Conservation (phyloP, 2,113 vertebrate species). For the Brevimyrus niger region DNA sequence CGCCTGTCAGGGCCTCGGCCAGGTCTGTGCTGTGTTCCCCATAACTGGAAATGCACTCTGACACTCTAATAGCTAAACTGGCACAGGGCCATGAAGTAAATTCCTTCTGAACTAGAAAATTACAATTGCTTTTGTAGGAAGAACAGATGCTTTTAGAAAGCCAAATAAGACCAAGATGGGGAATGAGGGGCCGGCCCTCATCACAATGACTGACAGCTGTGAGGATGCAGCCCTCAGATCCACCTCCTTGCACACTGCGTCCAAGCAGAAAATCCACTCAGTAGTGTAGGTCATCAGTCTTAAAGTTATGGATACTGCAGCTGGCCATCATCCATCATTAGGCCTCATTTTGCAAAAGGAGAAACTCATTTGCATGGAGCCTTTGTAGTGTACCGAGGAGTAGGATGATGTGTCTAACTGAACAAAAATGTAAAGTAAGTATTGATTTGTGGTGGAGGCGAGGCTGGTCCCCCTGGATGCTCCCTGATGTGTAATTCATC, state of each 20-base stretch:
- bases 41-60: neutral
- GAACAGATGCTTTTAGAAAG: neutral
- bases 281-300: neutral
- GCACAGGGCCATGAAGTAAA: neutral
- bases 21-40: neutral
- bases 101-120: neutral
- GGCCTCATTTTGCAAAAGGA: neutral
- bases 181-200: neutral
- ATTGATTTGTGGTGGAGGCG: slow-evolving; percentile 28
- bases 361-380: neutral
- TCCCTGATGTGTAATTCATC: slow-evolving; percentile 29
- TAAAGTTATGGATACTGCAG: neutral
- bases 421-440: slow-evolving; percentile 1
- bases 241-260: neutral
- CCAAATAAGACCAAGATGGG: neutral
- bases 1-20: neutral
- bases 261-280: neutral
- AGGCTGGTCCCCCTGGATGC: slow-evolving; percentile 35
- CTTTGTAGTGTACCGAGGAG: neutral
- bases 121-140: neutral
- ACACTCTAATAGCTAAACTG: neutral
- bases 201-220: neutral
- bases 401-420: neutral
- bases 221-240: neutral
- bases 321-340: neutral